Conservation (phyloP, 2,888 invertebrate species). For the Phragmatobia fuliginosa region DNA sequence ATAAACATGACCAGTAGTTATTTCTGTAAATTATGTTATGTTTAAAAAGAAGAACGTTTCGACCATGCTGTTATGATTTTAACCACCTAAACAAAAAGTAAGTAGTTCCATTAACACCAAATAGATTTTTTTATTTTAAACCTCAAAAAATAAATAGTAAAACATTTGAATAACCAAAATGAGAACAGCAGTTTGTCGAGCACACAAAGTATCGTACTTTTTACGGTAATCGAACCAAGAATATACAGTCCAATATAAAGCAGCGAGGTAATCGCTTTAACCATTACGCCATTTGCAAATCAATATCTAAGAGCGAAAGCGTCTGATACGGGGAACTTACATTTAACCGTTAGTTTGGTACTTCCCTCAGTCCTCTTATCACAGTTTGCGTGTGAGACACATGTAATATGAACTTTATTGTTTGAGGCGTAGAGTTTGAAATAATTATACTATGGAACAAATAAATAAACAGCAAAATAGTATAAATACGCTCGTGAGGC, state of each 20-base stretch:
- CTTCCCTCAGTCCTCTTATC: neutral
- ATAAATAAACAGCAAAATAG: neutral
- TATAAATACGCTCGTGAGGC: constrained; percentile 10
- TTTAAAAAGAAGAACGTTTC: too few species aligned
- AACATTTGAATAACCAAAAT: too few species aligned
- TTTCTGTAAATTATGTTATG: too few species aligned
- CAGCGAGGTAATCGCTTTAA: neutral
- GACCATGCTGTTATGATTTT: too few species aligned
- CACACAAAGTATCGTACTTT: neutral
- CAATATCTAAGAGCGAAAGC: neutral
- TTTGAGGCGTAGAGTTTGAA: neutral
- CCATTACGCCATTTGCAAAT: neutral
- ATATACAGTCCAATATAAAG: neutral
- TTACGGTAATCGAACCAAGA: neutral
- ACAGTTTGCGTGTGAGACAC: neutral
- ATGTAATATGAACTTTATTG: neutral
- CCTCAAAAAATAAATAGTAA: too few species aligned
- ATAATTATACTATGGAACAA: neutral
- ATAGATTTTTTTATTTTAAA: too few species aligned
- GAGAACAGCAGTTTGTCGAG: neutral
- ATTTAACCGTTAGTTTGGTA: neutral
- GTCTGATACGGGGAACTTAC: neutral
- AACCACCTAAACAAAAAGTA: too few species aligned
- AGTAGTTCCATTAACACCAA: too few species aligned
- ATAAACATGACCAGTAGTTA: too few species aligned